These are phyloP conservation scores for Drosophila eugracilis DNA, from an alignment of 1,140 invertebrate species.

Conservation along the genomic window DNA sequence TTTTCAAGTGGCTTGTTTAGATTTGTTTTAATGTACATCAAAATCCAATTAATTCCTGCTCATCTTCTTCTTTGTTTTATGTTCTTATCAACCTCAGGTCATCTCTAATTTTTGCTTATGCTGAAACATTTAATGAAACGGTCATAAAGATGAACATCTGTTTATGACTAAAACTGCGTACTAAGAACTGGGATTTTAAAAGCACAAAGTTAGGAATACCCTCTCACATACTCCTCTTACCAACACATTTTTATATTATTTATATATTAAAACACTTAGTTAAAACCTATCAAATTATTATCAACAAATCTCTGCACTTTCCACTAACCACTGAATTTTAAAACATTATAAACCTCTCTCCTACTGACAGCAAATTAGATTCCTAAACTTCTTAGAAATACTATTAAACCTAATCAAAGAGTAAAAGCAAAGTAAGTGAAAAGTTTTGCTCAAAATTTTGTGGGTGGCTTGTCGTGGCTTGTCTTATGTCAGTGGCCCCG, in stretches of 20 bases:
- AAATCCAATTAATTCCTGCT: constrained; percentile 1
- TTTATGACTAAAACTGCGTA: constrained; percentile 7
- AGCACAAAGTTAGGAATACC: background rate
- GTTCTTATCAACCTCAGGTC: constrained; percentile 15
- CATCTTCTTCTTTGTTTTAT: constrained; percentile 20
- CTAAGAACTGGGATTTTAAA: background rate
- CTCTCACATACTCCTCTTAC: too few relatives aligned
- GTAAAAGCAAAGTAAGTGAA: background rate
- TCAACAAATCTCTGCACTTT: too few relatives aligned
- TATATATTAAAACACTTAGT: too few relatives aligned
- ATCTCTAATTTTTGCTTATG: constrained; percentile 11
- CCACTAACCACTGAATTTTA: too few relatives aligned
- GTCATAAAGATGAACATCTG: constrained; percentile 24
- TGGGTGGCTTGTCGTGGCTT: background rate
- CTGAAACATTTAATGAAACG: constrained; percentile 9
- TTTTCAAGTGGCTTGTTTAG: background rate
- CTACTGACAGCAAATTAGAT: background rate
- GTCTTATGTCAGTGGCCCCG: background rate
- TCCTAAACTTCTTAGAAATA: background rate
- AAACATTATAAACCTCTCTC: too few relatives aligned
- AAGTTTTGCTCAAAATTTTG: background rate
- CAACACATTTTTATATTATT: too few relatives aligned
- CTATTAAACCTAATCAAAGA: too few relatives aligned
- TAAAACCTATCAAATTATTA: too few relatives aligned
- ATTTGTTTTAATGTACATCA: background rate